Evolutionary conservation across 2,113 vertebrate genomes (phyloP), one percentile per base, ranked within the genome.

Genomic region (Oreochromis niloticus): DNA sequence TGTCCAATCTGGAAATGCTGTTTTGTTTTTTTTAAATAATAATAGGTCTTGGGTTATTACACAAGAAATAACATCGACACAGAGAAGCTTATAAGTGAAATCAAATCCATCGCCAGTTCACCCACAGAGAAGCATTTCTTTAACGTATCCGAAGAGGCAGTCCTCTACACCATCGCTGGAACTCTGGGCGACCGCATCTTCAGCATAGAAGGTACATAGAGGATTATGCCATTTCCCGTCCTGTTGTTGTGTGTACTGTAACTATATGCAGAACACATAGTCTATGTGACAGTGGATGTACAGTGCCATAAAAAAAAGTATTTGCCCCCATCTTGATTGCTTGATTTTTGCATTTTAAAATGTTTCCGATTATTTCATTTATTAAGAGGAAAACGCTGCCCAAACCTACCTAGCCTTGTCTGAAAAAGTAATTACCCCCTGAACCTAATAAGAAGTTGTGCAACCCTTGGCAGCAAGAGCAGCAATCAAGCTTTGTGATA

Each of bases 141-240:
- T 91, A 98, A 99, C 6, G 99, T 99, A 78, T 98, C 98, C 0
- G 97, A 97, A 39, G 98, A 99, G 85, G 97, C 95, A 1, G 97
- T 96, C 1, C 97, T 99, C 6, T 95, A 97, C 73, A 98, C 97
- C 92, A 98, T 99, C 75, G 97, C 98, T 54, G 98, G 97, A 83
- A 96, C 98, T 0, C 92, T 99, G 61, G 98, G 98, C 80, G 98
- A 97, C 82, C 97, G 97, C 4, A 99, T 99, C 95, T 99, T 99
- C 95, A 98, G 97, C 93, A 98, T 99, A 87, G 99, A 99, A 97
- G 98, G 99, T 99, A 96, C 86, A 3, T 68, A 52, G 73, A 73
- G 13, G 22, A 36, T 73, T 59, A 11, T 61, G 78, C 36, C 2
- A 34, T 9, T 6, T 3, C 27, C 46, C 24, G 46, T 41, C 8